Evolutionary conservation across 2,113 vertebrate genomes (phyloP), one percentile per base, ranked within the genome.

Genomic region (Pterophyllum scalare): DNA sequence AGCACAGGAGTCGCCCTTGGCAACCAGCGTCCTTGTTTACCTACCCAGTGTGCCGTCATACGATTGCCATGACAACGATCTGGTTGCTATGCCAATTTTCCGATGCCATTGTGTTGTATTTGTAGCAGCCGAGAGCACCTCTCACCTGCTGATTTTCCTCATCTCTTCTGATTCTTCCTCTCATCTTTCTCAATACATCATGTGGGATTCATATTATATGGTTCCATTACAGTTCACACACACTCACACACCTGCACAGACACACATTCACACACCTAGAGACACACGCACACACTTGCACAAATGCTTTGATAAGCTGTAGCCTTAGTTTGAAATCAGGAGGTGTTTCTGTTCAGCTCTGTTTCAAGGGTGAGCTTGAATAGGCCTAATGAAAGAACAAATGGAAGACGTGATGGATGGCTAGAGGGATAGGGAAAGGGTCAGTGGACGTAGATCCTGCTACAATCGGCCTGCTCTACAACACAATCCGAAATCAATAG

Each of bases 1-100:
- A 94, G 90, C 89, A 84, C 87, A 91, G 92, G 92, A 88, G 94
- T 95, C 83, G 43, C 93, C 92, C 93, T 86, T 92, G 93, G 94
- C 95, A 93, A 95, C 95, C 77, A 87, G 90, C 89, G 93, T 95
- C 94, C 91, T 95, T 96, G 96, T 96, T 97, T 97, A 97, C 95
- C 92, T 94, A 95, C 91, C 94, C 93, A 92, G 95, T 95, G 95
- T 96, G 96, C 96, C 96, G 97, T 96, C 95, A 91, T 77, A 88
- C 26, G 31, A 96, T 97, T 94, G 93, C 97, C 93, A 95, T 94
- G 95, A 96, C 95, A 95, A 98, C 97, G 4, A 85, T 94, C 92
- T 40, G 90, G 94, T 95, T 95, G 93, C 94, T 91, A 93, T 95
- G 94, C 82, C 93, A 89, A 89, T 91, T 91, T 94, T 94, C 91